Evolutionary conservation across 2,888 invertebrate species (phyloP).

Genomic region (Mactromeris polynyma): DNA sequence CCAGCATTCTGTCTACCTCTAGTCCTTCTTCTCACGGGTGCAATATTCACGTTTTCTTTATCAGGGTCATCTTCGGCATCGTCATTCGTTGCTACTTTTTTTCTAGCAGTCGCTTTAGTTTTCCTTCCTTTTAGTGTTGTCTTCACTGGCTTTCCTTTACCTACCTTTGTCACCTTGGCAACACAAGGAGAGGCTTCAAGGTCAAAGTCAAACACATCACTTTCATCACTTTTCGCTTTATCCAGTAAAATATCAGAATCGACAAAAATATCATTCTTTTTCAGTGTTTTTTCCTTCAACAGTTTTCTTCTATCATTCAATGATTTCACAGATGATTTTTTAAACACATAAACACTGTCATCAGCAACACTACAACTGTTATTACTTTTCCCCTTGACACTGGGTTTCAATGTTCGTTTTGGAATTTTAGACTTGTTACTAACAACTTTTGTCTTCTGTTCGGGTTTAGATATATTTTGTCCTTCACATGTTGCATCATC

Average conservation of each 20-base stretch:
- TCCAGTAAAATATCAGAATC: conserved; percentile 10
- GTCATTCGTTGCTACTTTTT: conserved; percentile 2
- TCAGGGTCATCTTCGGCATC: conserved; percentile 6
- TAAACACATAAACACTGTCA: conserved; percentile 9
- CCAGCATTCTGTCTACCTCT: conserved; percentile 10
- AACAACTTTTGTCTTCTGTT: background rate
- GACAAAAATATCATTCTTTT: background rate
- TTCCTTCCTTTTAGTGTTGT: conserved; percentile 27
- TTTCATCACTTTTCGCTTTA: background rate
- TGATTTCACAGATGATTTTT: conserved; percentile 1
- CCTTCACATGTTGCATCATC: background rate
- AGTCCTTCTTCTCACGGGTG: background rate
- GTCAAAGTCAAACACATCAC: conserved; percentile 53
- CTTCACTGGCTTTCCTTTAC: conserved; percentile 17
- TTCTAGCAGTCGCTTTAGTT: background rate
- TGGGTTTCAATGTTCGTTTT: background rate
- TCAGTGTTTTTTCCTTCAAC: background rate
- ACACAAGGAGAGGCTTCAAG: conserved; percentile 45
- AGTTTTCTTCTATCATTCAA: background rate
- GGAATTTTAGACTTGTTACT: conserved; percentile 16
- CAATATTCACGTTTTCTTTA: conserved; percentile 23
- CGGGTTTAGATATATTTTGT: background rate
- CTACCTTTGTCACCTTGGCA: conserved; percentile 27
- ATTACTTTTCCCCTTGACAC: background rate
- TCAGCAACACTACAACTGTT: background rate